phyloP scores from a whole-genome alignment of 30 jellyfish, hydroid and myxozoan species.

The Turritopsis dohrnii region DNA sequence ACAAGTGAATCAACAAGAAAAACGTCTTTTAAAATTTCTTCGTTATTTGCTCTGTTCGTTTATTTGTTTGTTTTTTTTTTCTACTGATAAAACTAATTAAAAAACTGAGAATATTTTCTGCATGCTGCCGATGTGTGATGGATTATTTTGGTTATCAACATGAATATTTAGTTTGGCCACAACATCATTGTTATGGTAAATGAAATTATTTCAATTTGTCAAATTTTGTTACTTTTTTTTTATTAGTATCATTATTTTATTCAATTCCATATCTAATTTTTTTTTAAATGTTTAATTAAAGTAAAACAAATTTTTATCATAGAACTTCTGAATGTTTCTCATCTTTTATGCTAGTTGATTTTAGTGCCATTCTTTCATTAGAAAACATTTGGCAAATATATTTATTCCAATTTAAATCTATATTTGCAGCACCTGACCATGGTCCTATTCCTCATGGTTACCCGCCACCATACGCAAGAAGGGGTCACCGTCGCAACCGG shows the following conservation, averaged over 20 bases:
- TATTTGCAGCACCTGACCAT: neutral
- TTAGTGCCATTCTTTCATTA: no score
- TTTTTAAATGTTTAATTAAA: no score
- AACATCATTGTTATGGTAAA: neutral
- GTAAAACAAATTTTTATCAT: neutral
- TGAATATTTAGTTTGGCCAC: neutral
- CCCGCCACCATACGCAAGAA: conserved; percentile 81
- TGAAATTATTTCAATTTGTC: neutral
- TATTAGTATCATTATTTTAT: no score
- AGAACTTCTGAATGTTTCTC: no score
- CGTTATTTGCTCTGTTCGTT: neutral
- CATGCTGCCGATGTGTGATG: neutral
- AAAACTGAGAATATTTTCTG: neutral
- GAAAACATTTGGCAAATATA: no score
- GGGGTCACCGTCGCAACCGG: conserved; percentile 87
- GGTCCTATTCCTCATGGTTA: conserved; percentile 30
- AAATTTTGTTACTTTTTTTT: neutral
- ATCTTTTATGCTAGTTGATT: no score
- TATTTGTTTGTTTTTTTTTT: no score
- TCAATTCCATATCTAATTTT: neutral
- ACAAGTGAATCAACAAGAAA: neutral
- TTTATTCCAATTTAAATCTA: no score
- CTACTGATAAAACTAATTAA: neutral
- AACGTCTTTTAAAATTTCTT: neutral
- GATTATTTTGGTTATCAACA: neutral